These are phyloP conservation scores for Peucedramus taeniatus DNA, from an alignment of 2,113 vertebrate genomes.

Conservation along the genomic window DNA sequence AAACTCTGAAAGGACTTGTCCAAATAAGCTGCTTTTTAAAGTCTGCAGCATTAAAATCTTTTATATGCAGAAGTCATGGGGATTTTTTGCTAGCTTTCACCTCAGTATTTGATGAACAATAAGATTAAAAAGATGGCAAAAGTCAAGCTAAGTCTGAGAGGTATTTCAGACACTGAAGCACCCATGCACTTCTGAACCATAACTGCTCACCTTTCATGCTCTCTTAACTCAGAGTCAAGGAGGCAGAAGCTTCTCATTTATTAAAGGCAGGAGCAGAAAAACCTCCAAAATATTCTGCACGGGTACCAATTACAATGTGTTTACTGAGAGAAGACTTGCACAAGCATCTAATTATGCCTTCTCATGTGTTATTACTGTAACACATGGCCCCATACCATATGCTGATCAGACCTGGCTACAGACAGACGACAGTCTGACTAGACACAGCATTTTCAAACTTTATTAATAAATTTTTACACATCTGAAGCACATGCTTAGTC, in stretches of 20 bases:
- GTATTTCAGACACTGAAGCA: neutral
- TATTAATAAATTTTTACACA: slow-evolving; percentile 29
- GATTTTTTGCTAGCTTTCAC: neutral
- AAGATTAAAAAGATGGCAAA: neutral
- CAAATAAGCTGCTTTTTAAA: neutral
- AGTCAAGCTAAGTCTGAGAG: neutral
- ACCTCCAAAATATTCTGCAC: neutral
- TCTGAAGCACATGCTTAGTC: neutral
- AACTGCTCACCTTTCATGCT: neutral
- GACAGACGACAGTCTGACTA: slow-evolving; percentile 35
- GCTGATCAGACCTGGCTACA: slow-evolving; percentile 30
- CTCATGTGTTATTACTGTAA: neutral
- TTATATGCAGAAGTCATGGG: neutral
- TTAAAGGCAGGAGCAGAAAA: slow-evolving; percentile 5
- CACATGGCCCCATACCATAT: neutral
- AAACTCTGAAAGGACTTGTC: neutral
- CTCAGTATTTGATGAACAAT: neutral
- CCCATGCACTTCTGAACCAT: neutral
- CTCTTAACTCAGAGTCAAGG: neutral
- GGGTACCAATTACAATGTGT: slow-evolving; percentile 17
- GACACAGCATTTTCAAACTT: slow-evolving; percentile 25
- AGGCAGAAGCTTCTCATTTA: neutral
- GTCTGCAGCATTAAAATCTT: neutral
- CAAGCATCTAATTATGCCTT: slow-evolving; percentile 15
- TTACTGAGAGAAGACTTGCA: slow-evolving; percentile 5